Percentiles rank a stretch among this genome's conserved stretches.
Evolutionary conservation across 2,797 vertebrate genomes (phyloP).

Genomic region (Eulemur rubriventer): DNA sequence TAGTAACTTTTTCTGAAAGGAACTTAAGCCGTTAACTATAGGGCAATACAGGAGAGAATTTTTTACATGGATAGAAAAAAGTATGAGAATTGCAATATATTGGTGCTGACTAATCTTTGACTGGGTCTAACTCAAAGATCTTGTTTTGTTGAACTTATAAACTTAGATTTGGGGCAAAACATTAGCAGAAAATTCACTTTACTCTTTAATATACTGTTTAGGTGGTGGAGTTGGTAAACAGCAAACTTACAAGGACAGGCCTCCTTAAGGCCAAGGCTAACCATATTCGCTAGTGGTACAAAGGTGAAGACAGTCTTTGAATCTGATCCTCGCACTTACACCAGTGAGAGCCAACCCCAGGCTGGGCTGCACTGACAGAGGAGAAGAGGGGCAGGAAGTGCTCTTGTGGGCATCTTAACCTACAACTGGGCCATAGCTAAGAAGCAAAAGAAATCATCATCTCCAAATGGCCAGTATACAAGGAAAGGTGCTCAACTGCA

Average conservation of each 20-base stretch:
- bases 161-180: slow-evolving; percentile 68
- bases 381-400: background rate
- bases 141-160: slow-evolving; percentile 54
- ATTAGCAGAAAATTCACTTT: slow-evolving; percentile 52
- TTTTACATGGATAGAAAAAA: background rate
- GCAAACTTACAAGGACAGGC: background rate
- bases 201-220: background rate
- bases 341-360: background rate
- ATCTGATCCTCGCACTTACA: background rate
- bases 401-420: background rate
- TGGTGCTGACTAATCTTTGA: background rate
- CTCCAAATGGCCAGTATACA: background rate
- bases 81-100: background rate
- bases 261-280: background rate
- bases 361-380: background rate
- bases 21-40: slow-evolving; percentile 28
- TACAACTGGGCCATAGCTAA: background rate
- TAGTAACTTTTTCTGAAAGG: slow-evolving; percentile 32
- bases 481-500: background rate
- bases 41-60: background rate
- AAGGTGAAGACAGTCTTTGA: background rate
- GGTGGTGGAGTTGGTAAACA: background rate
- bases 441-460: background rate
- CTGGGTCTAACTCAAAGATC: slow-evolving; percentile 73
- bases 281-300: background rate